A percentile compares a stretch with the other conserved stretches of the same genome.
Evolutionary conservation across 2,113 vertebrate species (phyloP).

Genomic region (chimpanzee (Pan troglodytes)): NHGRI_mPanTro3-v2.1_pri NC_072414.2:44572001-44572500

Average conservation of each 20-base stretch:
- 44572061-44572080: neutral
- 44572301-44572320: too few relatives aligned
- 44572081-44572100: neutral
- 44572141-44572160: neutral
- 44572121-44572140: neutral
- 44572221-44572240: neutral
- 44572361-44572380: rapidly evolving
- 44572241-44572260: neutral
- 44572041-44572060: neutral
- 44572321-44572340: too few relatives aligned
- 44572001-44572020: neutral
- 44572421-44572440: too few relatives aligned
- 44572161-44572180: neutral
- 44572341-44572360: too few relatives aligned
- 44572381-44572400: too few relatives aligned
- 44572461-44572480: neutral
- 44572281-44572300: too few relatives aligned
- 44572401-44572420: too few relatives aligned
- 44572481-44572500: neutral
- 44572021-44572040: neutral
- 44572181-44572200: too few relatives aligned
- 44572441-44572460: too few relatives aligned
- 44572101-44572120: neutral
- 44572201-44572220: neutral
- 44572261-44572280: too few relatives aligned